Evolutionary conservation across 2,113 vertebrate genomes (phyloP).

Genomic region (Coptodon rendalli): DNA sequence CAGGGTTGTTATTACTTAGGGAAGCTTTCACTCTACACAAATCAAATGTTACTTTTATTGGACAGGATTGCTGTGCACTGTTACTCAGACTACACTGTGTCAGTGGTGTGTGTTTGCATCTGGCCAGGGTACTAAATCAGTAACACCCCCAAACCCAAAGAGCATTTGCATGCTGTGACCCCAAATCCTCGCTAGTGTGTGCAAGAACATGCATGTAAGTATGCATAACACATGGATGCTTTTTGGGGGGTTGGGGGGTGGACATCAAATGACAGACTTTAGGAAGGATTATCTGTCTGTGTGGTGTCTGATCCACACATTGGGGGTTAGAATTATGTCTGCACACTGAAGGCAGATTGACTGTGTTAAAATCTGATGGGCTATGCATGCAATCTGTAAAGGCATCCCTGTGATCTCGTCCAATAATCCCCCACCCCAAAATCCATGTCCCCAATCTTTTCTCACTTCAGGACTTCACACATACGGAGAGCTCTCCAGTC

Average conservation of each 20-base stretch:
- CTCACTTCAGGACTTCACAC: background rate
- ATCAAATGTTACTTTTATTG: background rate
- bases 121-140: slow-evolving; percentile 35
- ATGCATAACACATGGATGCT: background rate
- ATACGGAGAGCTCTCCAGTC: background rate
- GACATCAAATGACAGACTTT: slow-evolving; percentile 42
- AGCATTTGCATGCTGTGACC: slow-evolving; percentile 28
- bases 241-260: background rate
- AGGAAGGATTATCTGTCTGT: slow-evolving; percentile 56
- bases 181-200: slow-evolving; percentile 19
- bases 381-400: background rate
- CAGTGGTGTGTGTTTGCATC: slow-evolving; percentile 3
- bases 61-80: background rate
- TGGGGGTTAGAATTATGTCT: slow-evolving; percentile 13
- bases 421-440: background rate
- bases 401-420: slow-evolving; percentile 16
- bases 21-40: background rate
- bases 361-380: background rate
- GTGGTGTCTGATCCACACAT: slow-evolving; percentile 39
- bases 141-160: slow-evolving; percentile 34
- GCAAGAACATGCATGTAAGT: background rate
- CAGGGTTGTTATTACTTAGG: background rate
- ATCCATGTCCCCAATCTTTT: slow-evolving; percentile 27
- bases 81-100: background rate
- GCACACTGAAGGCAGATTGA: background rate